Evolutionary conservation across 2,888 invertebrate species (phyloP), one percentile per base, ranked within the genome.

Genomic region (Oligia latruncula): DNA sequence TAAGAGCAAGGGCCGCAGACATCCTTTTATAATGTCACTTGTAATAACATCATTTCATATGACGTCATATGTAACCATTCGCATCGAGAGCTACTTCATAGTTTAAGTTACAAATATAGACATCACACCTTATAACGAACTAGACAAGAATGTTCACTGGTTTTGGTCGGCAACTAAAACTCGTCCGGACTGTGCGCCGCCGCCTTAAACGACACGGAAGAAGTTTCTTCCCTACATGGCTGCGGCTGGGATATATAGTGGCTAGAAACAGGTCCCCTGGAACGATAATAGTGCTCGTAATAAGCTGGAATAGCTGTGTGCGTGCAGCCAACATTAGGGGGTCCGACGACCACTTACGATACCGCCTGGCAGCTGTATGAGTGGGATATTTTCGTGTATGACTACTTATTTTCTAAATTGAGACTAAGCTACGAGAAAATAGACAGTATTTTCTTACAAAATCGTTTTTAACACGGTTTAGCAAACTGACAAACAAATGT

Each of bases 161-260:
- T 72, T 80, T 84, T 58, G 43, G 74, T 80, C 29, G 40, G 73
- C 71, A 74, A 58, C 71, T 85, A 77, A 88, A 88, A 83, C 81
- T 84, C 29, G 87, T 79, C 71, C 49, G 20, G 67, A 80, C 71
- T 80, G 71, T 40, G 35, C 82, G 66, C 77, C 64, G 81, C 90
- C 90, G 81, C 90, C 90, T 87, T 89, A 87, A 89, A 85, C 77
- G 82, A 87, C 81, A 84, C 87, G 91, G 91, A 91, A 90, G 91
- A 74, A 83, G 87, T 85, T 84, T 80, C 80, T 74, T 78, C 91
- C 92, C 67, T 86, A 90, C 76, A 90, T 86, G 88, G 91, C 64
- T 72, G 68, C 62, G 81, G 79, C 89, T 77, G 84, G 86, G 84
- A 79, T 82, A 80, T 74, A 86, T 66, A 80, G 74, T 64, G 83